Conservation (phyloP, 2,113 vertebrate species). For the Cheilinus undulatus region DNA sequence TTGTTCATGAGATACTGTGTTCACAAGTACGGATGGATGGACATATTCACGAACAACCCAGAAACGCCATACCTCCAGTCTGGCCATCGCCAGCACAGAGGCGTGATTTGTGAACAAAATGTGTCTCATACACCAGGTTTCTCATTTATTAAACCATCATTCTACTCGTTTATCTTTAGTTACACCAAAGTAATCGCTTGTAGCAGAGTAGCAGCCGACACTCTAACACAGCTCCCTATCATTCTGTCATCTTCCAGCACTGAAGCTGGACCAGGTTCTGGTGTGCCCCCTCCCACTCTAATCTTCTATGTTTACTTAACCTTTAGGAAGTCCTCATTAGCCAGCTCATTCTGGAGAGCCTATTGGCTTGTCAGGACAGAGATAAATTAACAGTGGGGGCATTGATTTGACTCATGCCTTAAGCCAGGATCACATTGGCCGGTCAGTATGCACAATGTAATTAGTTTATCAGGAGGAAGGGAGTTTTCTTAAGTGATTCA, state of each 20-base stretch:
- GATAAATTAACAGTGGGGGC: slow-evolving; percentile 82
- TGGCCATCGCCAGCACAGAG: too few relatives aligned
- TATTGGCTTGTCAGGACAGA: slow-evolving; percentile 79
- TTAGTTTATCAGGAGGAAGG: slow-evolving; percentile 82
- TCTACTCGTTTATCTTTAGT: neutral
- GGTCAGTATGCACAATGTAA: slow-evolving; percentile 81
- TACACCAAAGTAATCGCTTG: neutral
- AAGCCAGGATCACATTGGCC: slow-evolving; percentile 77
- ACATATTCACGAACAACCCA: too few relatives aligned
- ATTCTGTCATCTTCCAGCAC: slow-evolving; percentile 17
- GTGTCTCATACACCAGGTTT: too few relatives aligned
- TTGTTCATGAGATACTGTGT: too few relatives aligned
- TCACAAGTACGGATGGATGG: too few relatives aligned
- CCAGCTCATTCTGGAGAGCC: slow-evolving; percentile 62
- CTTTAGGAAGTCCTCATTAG: slow-evolving; percentile 86
- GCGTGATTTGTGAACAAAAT: too few relatives aligned
- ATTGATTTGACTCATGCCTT: slow-evolving; percentile 83
- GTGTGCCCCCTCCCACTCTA: slow-evolving; percentile 23
- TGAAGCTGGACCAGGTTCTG: slow-evolving; percentile 3
- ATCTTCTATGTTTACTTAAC: slow-evolving; percentile 81
- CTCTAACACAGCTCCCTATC: neutral
- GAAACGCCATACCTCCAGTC: too few relatives aligned
- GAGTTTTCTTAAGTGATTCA: slow-evolving; percentile 82
- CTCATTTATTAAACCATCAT: too few relatives aligned
- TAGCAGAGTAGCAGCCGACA: too few relatives aligned